phyloP scores from a whole-genome alignment of 2,113 vertebrate genomes.

The Syrrhaptes paradoxus region DNA sequence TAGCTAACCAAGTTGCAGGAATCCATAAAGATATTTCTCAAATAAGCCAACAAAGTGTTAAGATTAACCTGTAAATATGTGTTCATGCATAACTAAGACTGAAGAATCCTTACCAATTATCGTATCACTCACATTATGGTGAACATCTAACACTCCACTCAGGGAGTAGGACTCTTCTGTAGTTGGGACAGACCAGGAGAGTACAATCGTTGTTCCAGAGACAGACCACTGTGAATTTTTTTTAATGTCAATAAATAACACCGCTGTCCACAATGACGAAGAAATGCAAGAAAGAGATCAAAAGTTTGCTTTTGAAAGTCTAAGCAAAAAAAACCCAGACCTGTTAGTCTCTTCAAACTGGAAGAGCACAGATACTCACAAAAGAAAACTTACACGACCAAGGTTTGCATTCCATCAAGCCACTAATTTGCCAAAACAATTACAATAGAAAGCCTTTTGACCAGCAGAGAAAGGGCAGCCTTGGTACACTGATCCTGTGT shows the following conservation, averaged over 20 bases:
- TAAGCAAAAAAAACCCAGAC: background rate
- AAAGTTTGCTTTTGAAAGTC: background rate
- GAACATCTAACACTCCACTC: background rate
- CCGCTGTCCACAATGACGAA: background rate
- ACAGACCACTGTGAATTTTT: background rate
- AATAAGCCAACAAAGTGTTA: background rate
- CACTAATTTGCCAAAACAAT: background rate
- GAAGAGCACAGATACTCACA: background rate
- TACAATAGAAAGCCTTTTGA: background rate
- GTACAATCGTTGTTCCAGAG: background rate
- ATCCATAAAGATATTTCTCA: background rate
- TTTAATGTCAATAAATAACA: background rate
- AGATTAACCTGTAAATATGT: background rate
- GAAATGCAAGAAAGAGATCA: background rate
- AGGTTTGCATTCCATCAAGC: background rate
- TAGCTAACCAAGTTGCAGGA: background rate
- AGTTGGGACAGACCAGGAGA: background rate
- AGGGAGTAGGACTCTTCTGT: background rate
- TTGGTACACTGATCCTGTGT: background rate
- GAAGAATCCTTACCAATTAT: background rate
- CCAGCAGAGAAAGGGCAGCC: background rate
- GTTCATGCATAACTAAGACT: background rate
- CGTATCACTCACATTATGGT: background rate
- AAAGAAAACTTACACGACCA: background rate
- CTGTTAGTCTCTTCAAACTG: background rate